A percentile compares a stretch with the other conserved stretches of the same genome.
phyloP scores from a whole-genome alignment of 1,140 invertebrate genomes.

The Cardiocondyla obscurior region DNA sequence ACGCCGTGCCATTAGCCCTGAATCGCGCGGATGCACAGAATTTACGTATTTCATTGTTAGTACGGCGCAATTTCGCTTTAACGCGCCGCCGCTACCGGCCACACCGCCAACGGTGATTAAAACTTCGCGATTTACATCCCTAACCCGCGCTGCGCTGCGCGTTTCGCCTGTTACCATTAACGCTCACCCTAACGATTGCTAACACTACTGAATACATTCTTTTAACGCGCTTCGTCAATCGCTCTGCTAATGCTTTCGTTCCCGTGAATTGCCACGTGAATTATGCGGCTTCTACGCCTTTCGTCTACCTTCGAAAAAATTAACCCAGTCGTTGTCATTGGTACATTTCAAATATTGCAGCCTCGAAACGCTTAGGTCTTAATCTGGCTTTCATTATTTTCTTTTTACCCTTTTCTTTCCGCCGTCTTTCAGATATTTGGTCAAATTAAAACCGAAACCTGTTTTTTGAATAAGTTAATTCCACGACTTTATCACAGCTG shows the following conservation, averaged over 20 bases:
- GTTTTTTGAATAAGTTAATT: not conserved
- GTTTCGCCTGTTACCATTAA: constrained; percentile 49
- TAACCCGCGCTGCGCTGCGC: constrained; percentile 35
- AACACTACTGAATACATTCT: constrained; percentile 37
- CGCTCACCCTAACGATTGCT: constrained; percentile 40
- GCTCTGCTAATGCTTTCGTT: not conserved
- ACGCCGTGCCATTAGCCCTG: constrained; percentile 44
- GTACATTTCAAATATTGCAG: not conserved
- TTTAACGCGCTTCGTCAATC: constrained; percentile 33
- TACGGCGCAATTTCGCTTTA: constrained; percentile 55
- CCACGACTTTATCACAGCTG: not conserved
- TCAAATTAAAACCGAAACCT: constrained; percentile 11
- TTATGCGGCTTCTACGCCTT: not conserved
- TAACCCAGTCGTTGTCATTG: not conserved
- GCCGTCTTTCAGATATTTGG: not conserved
- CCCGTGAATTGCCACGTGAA: constrained; percentile 1
- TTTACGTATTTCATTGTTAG: constrained; percentile 58
- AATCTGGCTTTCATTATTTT: not conserved
- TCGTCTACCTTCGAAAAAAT: not conserved
- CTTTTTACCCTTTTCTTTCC: not conserved
- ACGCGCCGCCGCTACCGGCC: constrained; percentile 50
- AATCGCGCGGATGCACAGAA: constrained; percentile 55
- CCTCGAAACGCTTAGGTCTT: not conserved
- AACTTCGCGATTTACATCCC: constrained; percentile 57
- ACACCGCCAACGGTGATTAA: constrained; percentile 50